Base-by-base conservation (phyloP, 2,888 invertebrate species). In the Leptogaster cylindrica region DNA sequence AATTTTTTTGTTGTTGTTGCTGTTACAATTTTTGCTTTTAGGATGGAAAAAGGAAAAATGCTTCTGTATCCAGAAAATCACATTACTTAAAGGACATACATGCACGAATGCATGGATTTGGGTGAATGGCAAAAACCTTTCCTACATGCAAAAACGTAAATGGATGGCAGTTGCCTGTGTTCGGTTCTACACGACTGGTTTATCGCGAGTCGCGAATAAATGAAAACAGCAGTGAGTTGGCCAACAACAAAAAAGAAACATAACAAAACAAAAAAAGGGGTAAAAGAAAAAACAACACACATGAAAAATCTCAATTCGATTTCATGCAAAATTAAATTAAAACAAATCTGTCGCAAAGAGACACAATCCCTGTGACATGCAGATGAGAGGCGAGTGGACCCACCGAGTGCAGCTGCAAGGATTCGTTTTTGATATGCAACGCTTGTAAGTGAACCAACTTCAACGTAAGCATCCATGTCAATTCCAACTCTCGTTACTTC, bases 241-340 rank as follows among this genome's bases (percentile, higher is more conserved):
- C 14, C 27, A 51, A 28, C 2, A 28, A 2, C 31, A 31, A 18
- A 14, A 8, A 44, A 41, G 31, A 14, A 69, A n/a, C n/a, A n/a
- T n/a, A n/a, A n/a, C n/a, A n/a, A n/a, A n/a, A n/a, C n/a, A n/a
- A n/a, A n/a, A n/a, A n/a, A n/a, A n/a, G n/a, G n/a, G n/a, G n/a
- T n/a, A n/a, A n/a, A n/a, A n/a, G n/a, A n/a, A n/a, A n/a, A n/a
- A n/a, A n/a, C n/a, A n/a, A n/a, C n/a, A n/a, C n/a, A n/a, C n/a
- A n/a, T n/a, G n/a, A 69, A 65, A 69, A 67, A n/a, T 64, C 64
- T 18, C 55, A 67, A 69, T 66, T 69, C 69, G 66, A 69, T 69
- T 69, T 69, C 41, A 69, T 46, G 55, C 64, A 39, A 64, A 69
- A 69, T 66, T 55, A 66, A 64, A 66, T 67, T 69, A 67, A 66